Percentiles rank a stretch among this genome's conserved stretches.
These are phyloP conservation scores for Drosophila suzukii DNA, from an alignment of 1,140 invertebrate species.

Conservation along the genomic window DNA sequence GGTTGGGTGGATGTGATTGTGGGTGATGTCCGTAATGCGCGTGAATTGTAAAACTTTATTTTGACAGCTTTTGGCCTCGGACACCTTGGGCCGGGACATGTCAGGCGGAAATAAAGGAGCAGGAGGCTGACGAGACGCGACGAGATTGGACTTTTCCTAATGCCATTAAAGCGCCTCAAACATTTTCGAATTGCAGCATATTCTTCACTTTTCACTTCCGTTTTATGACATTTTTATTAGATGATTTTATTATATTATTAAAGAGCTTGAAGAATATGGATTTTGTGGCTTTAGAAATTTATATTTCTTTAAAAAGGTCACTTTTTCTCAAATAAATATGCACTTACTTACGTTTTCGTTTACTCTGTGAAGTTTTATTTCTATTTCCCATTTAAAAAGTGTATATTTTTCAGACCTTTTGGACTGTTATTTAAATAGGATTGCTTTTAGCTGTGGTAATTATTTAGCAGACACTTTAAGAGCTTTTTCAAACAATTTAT, in stretches of 20 bases:
- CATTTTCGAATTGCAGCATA: conserved; percentile 1
- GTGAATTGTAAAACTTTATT: conserved; percentile 80
- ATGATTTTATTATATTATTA: background rate
- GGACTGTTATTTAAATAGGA: too few species aligned
- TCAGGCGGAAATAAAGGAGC: conserved; percentile 15
- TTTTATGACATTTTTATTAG: background rate
- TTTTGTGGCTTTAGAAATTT: background rate
- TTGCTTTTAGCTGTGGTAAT: background rate
- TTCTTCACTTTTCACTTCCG: background rate
- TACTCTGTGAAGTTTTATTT: too few species aligned
- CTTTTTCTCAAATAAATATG: too few species aligned
- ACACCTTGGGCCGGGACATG: conserved; percentile 60
- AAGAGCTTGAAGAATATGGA: background rate
- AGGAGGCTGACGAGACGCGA: background rate
- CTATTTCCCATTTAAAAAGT: too few species aligned
- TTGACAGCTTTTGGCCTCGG: conserved; percentile 72
- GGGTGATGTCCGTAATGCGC: conserved; percentile 37
- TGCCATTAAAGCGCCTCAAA: conserved; percentile 20
- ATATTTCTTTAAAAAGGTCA: too few species aligned
- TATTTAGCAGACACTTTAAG: background rate
- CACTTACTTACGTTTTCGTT: background rate
- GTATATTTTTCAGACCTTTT: too few species aligned
- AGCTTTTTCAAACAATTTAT: background rate
- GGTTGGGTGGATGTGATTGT: background rate
- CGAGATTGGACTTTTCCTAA: conserved; percentile 15